Conservation (phyloP, 1,140 invertebrate genomes). For the Dendroctonus valens region DNA sequence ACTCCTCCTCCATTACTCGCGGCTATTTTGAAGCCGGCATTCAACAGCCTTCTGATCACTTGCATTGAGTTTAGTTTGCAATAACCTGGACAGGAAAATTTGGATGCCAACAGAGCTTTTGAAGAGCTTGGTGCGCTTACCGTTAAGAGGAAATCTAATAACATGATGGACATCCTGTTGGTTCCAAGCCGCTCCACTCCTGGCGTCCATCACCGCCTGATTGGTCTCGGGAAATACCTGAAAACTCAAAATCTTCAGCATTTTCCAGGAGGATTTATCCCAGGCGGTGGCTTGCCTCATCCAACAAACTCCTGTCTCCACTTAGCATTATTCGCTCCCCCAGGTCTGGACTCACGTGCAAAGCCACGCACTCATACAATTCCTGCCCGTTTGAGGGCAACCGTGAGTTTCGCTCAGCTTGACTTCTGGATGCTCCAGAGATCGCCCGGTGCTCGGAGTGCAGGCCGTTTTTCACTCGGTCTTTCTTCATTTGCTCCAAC, state of each 20-base stretch:
- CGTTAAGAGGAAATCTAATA: constrained; percentile 84
- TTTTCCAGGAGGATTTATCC: constrained; percentile 7
- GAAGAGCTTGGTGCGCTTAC: constrained; percentile 2
- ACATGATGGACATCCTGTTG: constrained; percentile 81
- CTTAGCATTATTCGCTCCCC: constrained; percentile 85
- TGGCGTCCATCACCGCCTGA: constrained; percentile 77
- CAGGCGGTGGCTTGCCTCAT: constrained; percentile 54
- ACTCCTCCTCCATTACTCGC: constrained; percentile 87
- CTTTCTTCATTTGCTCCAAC: constrained; percentile 74
- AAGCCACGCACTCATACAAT: constrained; percentile 77
- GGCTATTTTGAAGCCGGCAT: constrained; percentile 75
- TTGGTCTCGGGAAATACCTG: constrained; percentile 80
- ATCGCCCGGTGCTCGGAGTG: constrained; percentile 31
- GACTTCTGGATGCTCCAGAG: not conserved
- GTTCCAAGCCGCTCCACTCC: constrained; percentile 80
- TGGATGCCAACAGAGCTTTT: not conserved
- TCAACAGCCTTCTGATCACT: constrained; percentile 83
- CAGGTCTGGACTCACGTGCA: constrained; percentile 85
- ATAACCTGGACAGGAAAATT: constrained; percentile 58
- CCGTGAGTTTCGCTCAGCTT: constrained; percentile 24
- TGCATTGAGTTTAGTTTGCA: constrained; percentile 90
- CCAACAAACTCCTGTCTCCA: constrained; percentile 74
- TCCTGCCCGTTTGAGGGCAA: constrained; percentile 44
- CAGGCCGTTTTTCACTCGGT: constrained; percentile 62
- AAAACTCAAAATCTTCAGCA: not conserved